Percentiles rank a stretch among this genome's conserved stretches.
Evolutionary conservation across 2,888 invertebrate genomes (phyloP).

Genomic region (Heliconius hortense): DNA sequence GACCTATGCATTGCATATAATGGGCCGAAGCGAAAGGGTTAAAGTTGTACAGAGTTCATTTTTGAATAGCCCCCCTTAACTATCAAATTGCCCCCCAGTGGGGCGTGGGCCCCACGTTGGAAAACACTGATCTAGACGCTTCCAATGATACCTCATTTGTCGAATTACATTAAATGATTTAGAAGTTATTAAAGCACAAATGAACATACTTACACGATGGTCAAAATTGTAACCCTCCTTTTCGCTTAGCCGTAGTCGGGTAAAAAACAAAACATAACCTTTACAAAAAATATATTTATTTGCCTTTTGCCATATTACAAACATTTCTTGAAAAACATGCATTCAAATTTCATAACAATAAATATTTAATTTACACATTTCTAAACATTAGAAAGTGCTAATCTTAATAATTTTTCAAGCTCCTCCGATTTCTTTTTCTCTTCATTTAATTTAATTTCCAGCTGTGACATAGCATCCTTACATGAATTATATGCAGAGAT

Average conservation of each 20-base stretch:
- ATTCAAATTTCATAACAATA: conserved; percentile 10
- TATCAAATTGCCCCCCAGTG: too few relatives aligned
- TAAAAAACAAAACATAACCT: conserved; percentile 22
- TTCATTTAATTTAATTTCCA: conserved; percentile 74
- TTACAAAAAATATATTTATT: conserved; percentile 14
- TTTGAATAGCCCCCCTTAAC: too few relatives aligned
- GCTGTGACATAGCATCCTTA: conserved; percentile 65
- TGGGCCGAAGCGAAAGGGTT: too few relatives aligned
- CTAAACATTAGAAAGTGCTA: conserved; percentile 65
- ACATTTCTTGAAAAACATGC: background rate
- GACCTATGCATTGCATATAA: too few relatives aligned
- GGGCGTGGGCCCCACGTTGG: too few relatives aligned
- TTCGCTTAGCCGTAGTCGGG: too few relatives aligned
- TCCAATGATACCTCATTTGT: too few relatives aligned
- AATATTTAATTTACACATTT: background rate
- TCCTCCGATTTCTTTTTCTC: conserved; percentile 71
- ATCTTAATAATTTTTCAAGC: conserved; percentile 73
- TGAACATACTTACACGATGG: conserved; percentile 1
- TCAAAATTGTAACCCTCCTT: too few relatives aligned
- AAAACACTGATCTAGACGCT: too few relatives aligned
- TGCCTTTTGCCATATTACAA: background rate
- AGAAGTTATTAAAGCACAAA: too few relatives aligned
- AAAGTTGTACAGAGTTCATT: too few relatives aligned
- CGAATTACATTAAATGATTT: too few relatives aligned
- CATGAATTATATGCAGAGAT: conserved; percentile 63